Evolutionary conservation across 2,113 vertebrate species (phyloP), one percentile per base, ranked within the genome.

Genomic region (Melozone crissalis): DNA sequence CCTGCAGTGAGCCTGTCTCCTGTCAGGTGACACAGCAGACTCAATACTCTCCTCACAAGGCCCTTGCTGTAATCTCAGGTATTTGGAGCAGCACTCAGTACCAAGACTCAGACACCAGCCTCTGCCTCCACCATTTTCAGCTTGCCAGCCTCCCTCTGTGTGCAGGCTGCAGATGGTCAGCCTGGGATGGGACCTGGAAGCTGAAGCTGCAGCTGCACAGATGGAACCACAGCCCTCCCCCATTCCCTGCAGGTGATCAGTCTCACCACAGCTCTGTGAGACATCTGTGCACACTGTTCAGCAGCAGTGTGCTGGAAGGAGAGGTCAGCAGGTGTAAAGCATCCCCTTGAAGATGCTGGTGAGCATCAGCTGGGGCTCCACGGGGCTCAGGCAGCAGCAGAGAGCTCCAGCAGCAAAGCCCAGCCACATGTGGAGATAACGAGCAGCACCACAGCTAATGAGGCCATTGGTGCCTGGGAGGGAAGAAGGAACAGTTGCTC

Each of bases 391-490:
- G 76, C 28, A 58, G 86, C 57, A 51, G 51, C 69, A 44, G 51
- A n/a, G 51, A 61, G 35, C 65, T 49, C 31, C 49, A 57, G 75
- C 69, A 68, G 73, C 65, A 72, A 26, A 71, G 67, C 52, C n/a
- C 63, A 54, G 33, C 22, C 54, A 2, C 18, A 0, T 0, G 7
- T 7, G 21, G 52, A 65, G 71, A 33, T 10, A 43, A 63, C 2
- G 14, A 68, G 31, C 65, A 44, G 7, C 30, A 71, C 11, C n/a
- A 7, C 31, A 24, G 28, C 41, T n/a, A 54, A 54, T 3, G 33
- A 66, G 30, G 59, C 39, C 30, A 43, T 0, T 5, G 10, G 17
- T 20, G 51, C 47, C 61, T n/a, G n/a, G 37, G 2, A 71, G 26
- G 46, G 33, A 71, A 46, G 35, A 33, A 65, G 19, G 49, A 75